Percentiles rank a stretch among this genome's conserved stretches.
phyloP scores from a whole-genome alignment of 1,140 invertebrate genomes.

The Apocrypta bakeri region DNA sequence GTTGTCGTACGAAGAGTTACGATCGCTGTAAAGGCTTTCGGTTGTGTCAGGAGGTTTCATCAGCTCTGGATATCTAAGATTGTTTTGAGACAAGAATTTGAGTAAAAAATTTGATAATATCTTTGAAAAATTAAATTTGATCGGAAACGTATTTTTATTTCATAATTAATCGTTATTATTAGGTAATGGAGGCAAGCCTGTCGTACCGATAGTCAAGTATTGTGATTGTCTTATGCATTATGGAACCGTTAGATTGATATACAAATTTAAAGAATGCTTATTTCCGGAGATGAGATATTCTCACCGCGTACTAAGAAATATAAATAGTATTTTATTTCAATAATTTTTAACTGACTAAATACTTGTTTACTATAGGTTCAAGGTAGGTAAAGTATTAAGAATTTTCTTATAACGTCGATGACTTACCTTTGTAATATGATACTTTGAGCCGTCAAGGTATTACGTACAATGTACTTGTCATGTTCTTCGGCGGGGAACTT shows the following conservation, averaged over 20 bases:
- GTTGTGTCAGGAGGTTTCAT: conserved; percentile 67
- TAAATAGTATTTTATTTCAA: background rate
- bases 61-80: conserved; percentile 70
- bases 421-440: conserved; percentile 82
- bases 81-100: background rate
- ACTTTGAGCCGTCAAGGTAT: conserved; percentile 81
- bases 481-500: conserved; percentile 72
- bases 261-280: background rate
- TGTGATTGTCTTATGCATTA: background rate
- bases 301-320: no score
- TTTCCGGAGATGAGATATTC: no score
- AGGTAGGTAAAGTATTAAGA: background rate
- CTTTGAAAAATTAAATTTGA: background rate
- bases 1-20: conserved; percentile 86
- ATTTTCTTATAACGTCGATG: background rate
- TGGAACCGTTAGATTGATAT: background rate
- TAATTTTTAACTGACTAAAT: background rate
- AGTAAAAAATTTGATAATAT: no score
- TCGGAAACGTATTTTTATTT: background rate
- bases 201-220: background rate
- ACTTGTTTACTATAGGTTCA: background rate
- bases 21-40: conserved; percentile 71
- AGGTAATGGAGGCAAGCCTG: background rate
- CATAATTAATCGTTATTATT: background rate
- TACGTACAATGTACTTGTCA: conserved; percentile 73